These are phyloP conservation scores for Neomorphus geoffroyi DNA, from an alignment of 2,797 vertebrate species.

Conservation along the genomic window DNA sequence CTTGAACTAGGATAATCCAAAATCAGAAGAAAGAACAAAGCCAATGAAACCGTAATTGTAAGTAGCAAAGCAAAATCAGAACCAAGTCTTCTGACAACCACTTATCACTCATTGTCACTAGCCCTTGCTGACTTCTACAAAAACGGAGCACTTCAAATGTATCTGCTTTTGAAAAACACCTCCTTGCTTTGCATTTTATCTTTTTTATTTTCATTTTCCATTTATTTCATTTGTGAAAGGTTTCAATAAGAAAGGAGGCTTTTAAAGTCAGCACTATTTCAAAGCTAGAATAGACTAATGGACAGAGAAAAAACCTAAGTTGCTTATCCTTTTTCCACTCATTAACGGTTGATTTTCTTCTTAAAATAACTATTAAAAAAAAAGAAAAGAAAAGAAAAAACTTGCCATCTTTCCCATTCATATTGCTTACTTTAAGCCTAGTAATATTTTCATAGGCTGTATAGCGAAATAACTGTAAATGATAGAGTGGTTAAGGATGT, in stretches of 20 bases:
- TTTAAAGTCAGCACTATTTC: constrained; percentile 8
- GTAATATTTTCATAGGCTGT: constrained; percentile 6
- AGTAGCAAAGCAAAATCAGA: not conserved
- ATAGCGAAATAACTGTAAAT: constrained; percentile 28
- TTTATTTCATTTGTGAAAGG: not conserved
- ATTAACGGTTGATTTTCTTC: not conserved
- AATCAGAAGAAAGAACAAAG: constrained; percentile 18
- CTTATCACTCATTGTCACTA: not conserved
- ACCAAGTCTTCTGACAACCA: not conserved
- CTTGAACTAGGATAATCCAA: constrained; percentile 8
- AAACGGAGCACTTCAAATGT: not conserved
- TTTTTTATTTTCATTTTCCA: not conserved
- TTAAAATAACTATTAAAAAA: not conserved
- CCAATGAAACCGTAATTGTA: not conserved
- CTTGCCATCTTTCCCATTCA: not conserved
- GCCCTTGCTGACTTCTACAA: not conserved
- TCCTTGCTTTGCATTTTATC: not conserved
- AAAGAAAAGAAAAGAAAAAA: not conserved
- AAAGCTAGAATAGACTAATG: not conserved
- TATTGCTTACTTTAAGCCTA: not conserved
- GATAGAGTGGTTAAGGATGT: constrained; percentile 43
- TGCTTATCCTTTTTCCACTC: not conserved
- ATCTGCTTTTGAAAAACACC: not conserved
- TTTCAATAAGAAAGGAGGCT: not conserved
- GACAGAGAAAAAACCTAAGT: not conserved